Conservation (phyloP, 2,888 invertebrate genomes). For the Pandemis cinnamomeana region DNA sequence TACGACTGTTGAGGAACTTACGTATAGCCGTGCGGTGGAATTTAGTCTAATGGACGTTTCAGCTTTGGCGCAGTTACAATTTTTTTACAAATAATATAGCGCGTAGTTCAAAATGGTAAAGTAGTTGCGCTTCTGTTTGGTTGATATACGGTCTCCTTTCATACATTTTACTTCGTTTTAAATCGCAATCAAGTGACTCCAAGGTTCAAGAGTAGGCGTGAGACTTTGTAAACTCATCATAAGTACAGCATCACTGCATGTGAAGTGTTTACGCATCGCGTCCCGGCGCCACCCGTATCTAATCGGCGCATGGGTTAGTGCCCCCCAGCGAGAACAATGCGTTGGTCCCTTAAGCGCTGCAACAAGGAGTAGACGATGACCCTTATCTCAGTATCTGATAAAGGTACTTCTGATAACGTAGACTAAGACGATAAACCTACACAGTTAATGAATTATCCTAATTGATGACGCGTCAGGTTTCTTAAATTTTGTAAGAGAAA, state of each 20-base stretch:
- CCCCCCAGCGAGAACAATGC: constrained; percentile 82
- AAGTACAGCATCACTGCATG: constrained; percentile 56
- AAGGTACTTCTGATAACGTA: constrained; percentile 9
- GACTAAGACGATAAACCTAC: not conserved
- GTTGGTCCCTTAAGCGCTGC: constrained; percentile 69
- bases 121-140: not conserved
- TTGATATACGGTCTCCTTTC: not conserved
- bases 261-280: constrained; percentile 60
- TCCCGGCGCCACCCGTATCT: constrained; percentile 69
- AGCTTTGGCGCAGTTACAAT: no score
- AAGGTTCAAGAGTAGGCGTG: constrained; percentile 23
- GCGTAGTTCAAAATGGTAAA: not conserved
- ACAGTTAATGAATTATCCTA: not conserved
- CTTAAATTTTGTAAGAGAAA: not conserved
- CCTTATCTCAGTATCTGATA: constrained; percentile 44
- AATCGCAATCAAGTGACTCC: constrained; percentile 19
- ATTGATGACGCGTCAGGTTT: not conserved
- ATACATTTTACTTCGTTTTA: not conserved
- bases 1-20: constrained; percentile 1
- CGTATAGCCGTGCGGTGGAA: not conserved
- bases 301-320: constrained; percentile 81
- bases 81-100: not conserved
- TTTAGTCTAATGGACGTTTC: no score
- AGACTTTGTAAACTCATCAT: constrained; percentile 43
- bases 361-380: constrained; percentile 48